Base-by-base conservation (phyloP, 2,113 vertebrate genomes). In the Enhydra lutris region DNA sequence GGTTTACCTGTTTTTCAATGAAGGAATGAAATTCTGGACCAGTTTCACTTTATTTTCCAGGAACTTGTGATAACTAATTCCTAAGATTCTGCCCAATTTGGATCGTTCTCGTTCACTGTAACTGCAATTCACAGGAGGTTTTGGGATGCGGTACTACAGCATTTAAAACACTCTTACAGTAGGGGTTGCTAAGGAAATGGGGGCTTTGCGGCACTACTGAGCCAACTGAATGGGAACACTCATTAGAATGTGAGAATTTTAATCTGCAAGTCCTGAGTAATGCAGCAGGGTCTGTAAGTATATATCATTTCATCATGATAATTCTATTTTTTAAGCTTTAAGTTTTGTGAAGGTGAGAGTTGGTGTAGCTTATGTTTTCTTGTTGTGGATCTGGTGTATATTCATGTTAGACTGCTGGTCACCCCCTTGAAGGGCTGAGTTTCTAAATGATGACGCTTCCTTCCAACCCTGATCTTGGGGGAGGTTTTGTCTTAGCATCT, bases 221-320 rank as follows among this genome's bases (percentile, higher is more conserved):
- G 26, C 29, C 80, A 89, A 63, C 73, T 90, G 89, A 92, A 34
- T 14, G 69, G 14, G 86, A 61, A 89, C 71, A 0, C 31, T 73
- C 61, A 31, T 93, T 78, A 36, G 55, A 2, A 95, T 11, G 26
- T 91, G 92, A 85, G 86, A 74, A 36, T 97, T 95, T 91, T 88
- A 91, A 93, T 65, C 97, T 96, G 39, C 34, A 78, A 92, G 6
- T 94, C 97, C 65, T 14, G 36, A 91, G 59, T 47, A n/a, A 83
- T 91, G 89, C 9, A 74, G 92, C 92, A 94, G 73, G 36, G 39
- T 97, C 86, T 93, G 82, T 85, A 96, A 45, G 20, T 94, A 4
- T 50, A 1, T 73, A 23, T 52, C 6, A 1, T 90, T 42, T 78
- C 67, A 29, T 29, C 61, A 26, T 1, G 20, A 55, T 89, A 6